Evolutionary conservation across 2,888 invertebrate species (phyloP).

Genomic region (Lepetodrilus schrolli): DNA sequence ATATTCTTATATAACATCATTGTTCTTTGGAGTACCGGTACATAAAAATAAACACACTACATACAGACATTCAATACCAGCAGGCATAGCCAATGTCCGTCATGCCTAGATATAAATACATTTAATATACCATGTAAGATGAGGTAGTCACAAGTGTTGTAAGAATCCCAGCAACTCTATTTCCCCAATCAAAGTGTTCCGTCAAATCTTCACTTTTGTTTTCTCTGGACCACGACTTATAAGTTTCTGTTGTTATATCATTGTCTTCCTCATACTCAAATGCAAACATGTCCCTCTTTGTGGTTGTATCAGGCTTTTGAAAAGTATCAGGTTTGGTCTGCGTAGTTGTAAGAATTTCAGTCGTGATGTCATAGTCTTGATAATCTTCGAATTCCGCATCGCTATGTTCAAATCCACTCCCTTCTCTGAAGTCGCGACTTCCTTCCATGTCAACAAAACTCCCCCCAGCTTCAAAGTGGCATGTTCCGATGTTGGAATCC

Average conservation of each 20-base stretch:
- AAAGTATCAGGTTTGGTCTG: background rate
- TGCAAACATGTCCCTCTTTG: background rate
- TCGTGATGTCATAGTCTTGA: background rate
- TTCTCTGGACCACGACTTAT: background rate
- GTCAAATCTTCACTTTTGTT: background rate
- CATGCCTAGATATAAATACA: background rate
- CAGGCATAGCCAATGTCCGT: background rate
- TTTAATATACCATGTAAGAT: slow-evolving; percentile 2
- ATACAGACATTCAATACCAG: background rate
- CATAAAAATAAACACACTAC: no score
- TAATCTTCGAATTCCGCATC: background rate
- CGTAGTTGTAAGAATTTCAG: slow-evolving; percentile 1
- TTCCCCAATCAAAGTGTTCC: background rate
- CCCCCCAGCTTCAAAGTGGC: slow-evolving; percentile 1
- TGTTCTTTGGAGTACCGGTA: background rate
- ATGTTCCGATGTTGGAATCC: background rate
- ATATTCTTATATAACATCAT: background rate
- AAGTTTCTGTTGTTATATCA: background rate
- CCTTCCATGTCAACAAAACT: slow-evolving; percentile 3
- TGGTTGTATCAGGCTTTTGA: background rate
- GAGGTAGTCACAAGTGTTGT: background rate
- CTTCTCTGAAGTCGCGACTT: background rate
- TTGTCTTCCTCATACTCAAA: background rate
- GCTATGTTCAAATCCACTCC: background rate
- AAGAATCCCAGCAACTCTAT: background rate